These are phyloP conservation scores for Spisula solida DNA, from an alignment of 2,888 invertebrate genomes.

Conservation along the genomic window DNA sequence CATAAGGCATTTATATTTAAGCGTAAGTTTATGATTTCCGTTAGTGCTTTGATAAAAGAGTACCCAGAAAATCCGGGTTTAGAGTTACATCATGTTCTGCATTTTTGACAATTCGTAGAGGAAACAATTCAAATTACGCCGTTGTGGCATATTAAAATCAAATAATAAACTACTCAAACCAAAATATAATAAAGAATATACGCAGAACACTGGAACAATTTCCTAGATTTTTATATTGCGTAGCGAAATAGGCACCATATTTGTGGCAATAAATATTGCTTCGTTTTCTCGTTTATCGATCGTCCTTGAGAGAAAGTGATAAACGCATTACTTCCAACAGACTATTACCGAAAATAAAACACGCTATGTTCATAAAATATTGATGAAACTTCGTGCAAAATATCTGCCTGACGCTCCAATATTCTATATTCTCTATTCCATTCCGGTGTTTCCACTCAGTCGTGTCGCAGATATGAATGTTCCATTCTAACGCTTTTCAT, in stretches of 20 bases:
- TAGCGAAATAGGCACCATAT: background rate
- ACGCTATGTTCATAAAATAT: conserved; percentile 21
- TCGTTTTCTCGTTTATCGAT: conserved; percentile 4
- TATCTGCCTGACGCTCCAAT: background rate
- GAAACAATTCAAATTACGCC: too few species aligned
- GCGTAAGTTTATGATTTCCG: too few species aligned
- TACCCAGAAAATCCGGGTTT: too few species aligned
- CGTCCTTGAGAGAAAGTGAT: background rate
- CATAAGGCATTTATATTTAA: too few species aligned
- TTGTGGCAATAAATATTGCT: conserved; percentile 6
- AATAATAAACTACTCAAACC: too few species aligned
- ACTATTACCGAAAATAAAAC: conserved; percentile 26
- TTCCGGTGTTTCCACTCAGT: background rate
- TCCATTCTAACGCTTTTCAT: background rate
- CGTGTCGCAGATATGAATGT: background rate
- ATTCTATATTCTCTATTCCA: too few species aligned
- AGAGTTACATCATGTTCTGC: too few species aligned
- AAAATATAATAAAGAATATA: too few species aligned
- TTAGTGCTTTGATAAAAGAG: too few species aligned
- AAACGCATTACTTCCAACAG: background rate
- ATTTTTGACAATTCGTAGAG: too few species aligned
- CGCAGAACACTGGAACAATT: too few species aligned
- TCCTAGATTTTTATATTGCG: background rate
- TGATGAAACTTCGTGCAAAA: background rate
- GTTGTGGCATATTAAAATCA: too few species aligned